Percentiles rank a stretch among this genome's conserved stretches.
Conservation (phyloP, 1,140 invertebrate species). For the Eciton burchellii region DNA sequence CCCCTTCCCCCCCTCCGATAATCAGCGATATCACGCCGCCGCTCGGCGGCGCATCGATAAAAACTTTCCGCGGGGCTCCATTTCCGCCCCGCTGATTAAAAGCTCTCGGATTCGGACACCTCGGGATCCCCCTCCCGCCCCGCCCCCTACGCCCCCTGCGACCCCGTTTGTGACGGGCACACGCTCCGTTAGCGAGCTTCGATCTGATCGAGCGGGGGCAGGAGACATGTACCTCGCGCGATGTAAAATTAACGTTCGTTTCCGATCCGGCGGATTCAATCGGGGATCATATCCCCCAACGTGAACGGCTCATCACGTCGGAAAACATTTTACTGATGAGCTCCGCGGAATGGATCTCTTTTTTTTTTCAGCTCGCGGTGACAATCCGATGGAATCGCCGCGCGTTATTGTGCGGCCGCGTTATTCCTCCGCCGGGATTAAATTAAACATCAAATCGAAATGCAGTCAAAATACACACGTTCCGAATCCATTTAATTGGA, state of each 20-base stretch:
- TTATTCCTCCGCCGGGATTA: not conserved
- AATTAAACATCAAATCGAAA: slow-evolving; percentile 25
- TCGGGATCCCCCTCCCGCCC: not conserved
- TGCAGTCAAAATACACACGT: not conserved
- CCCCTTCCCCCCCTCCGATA: no score
- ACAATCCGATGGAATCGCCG: slow-evolving; percentile 5
- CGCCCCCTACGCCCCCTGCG: no score
- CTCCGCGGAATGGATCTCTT: not conserved
- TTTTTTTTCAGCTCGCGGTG: no score
- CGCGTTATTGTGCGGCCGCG: not conserved
- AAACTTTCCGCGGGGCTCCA: slow-evolving; percentile 29
- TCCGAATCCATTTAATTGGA: slow-evolving; percentile 39
- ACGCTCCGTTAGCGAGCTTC: not conserved
- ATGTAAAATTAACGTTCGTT: slow-evolving; percentile 34
- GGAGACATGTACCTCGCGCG: slow-evolving; percentile 1
- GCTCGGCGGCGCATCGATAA: slow-evolving; percentile 17
- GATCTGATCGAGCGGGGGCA: not conserved
- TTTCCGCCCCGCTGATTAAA: slow-evolving; percentile 32
- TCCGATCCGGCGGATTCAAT: not conserved
- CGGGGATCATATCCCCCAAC: no score
- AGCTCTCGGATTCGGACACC: slow-evolving; percentile 22
- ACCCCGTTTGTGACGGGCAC: not conserved
- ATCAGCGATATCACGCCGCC: slow-evolving; percentile 44
- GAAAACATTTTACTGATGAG: slow-evolving; percentile 7
- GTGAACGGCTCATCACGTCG: not conserved